These are phyloP conservation scores for Pandemis cinnamomeana DNA, from an alignment of 2,888 invertebrate species.

Conservation along the genomic window DNA sequence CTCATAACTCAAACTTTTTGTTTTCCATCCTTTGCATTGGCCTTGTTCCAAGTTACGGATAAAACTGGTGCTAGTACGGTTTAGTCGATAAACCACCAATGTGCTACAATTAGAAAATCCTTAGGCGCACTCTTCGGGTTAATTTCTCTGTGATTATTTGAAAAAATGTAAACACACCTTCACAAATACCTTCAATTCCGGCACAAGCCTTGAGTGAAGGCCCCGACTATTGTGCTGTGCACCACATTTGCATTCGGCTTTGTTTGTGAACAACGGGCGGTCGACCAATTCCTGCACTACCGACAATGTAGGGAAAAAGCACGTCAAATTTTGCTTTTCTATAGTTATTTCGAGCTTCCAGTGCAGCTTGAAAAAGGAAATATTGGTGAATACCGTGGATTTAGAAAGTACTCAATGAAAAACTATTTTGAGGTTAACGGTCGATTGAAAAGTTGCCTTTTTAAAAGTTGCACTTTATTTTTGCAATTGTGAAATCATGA, in stretches of 20 bases:
- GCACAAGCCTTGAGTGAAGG: neutral
- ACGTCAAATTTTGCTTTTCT: neutral
- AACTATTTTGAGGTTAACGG: too few relatives aligned
- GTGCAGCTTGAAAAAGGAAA: neutral
- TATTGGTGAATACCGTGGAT: neutral
- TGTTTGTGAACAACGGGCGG: constrained; percentile 13
- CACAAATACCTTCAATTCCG: constrained; percentile 1
- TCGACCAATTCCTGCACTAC: constrained; percentile 1
- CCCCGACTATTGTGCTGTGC: neutral
- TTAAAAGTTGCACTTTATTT: too few relatives aligned
- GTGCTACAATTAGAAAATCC: too few relatives aligned
- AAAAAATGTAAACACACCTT: neutral
- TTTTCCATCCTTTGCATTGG: too few relatives aligned
- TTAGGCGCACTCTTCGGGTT: too few relatives aligned
- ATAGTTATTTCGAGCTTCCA: neutral
- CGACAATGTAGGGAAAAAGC: constrained; percentile 2
- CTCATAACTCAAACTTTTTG: too few relatives aligned
- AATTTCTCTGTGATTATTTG: neutral
- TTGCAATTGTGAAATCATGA: too few relatives aligned
- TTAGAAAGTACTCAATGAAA: neutral
- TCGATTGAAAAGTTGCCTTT: too few relatives aligned
- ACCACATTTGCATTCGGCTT: constrained; percentile 15
- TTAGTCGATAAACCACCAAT: too few relatives aligned
- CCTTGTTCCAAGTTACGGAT: too few relatives aligned
- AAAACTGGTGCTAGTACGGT: too few relatives aligned